Percentiles rank a stretch among this genome's conserved stretches.
Conservation (phyloP, 2,797 vertebrate genomes). For the Malurus leucopterus region DNA sequence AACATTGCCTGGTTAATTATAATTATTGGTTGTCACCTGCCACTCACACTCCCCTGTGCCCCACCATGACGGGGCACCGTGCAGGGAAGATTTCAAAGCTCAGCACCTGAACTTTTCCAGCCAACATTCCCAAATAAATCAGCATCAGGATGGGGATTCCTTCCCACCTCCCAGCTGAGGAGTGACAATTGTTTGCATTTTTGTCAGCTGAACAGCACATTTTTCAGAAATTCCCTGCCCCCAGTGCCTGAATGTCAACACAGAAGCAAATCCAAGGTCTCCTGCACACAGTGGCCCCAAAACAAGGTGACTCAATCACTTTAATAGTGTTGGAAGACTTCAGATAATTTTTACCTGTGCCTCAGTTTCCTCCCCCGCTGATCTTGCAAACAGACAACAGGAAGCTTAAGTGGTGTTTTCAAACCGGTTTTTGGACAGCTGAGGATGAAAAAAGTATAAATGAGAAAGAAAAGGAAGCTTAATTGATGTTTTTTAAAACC, state of each 20-base stretch:
- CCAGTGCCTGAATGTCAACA: background rate
- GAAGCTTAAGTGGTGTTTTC: conserved; percentile 36
- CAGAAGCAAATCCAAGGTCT: background rate
- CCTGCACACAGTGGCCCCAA: background rate
- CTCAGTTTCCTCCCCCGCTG: conserved; percentile 36
- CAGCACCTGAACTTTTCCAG: background rate
- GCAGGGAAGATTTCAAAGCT: background rate
- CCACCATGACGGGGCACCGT: background rate
- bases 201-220: background rate
- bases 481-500: too few species aligned
- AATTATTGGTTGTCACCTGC: background rate
- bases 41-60: background rate
- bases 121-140: background rate
- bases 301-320: conserved; percentile 25
- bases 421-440: background rate
- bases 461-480: background rate
- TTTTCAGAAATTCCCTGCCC: background rate
- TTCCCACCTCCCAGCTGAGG: background rate
- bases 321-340: conserved; percentile 7
- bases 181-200: background rate
- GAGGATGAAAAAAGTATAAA: background rate
- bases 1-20: background rate
- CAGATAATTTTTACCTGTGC: conserved; percentile 37
- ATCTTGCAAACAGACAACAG: conserved; percentile 38
- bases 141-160: background rate